Conservation (phyloP, 2,797 vertebrate genomes). For the Petrocephalus sullivani region DNA sequence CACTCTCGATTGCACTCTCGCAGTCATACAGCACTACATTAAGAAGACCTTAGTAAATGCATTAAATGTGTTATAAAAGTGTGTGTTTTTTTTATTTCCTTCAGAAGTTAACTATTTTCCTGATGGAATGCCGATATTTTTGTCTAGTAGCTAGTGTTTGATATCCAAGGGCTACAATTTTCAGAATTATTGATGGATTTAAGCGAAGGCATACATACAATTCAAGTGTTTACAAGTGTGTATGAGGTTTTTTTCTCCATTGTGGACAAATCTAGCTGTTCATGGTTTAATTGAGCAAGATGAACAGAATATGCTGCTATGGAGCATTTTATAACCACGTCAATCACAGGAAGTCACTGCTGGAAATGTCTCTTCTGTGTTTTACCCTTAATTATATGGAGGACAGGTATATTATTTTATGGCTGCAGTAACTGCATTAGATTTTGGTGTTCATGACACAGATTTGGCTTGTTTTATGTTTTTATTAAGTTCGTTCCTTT, state of each 20-base stretch:
- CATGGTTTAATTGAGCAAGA: slow-evolving; percentile 34
- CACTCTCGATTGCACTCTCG: neutral
- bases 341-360: slow-evolving; percentile 44
- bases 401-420: slow-evolving; percentile 27
- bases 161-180: slow-evolving; percentile 31
- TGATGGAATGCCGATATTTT: slow-evolving; percentile 33
- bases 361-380: slow-evolving; percentile 38
- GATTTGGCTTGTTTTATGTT: slow-evolving; percentile 6
- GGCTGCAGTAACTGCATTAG: slow-evolving; percentile 25
- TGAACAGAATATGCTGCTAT: slow-evolving; percentile 40
- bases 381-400: slow-evolving; percentile 31
- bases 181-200: slow-evolving; percentile 28
- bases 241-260: slow-evolving; percentile 21
- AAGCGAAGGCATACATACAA: slow-evolving; percentile 24
- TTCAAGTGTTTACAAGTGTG: slow-evolving; percentile 49
- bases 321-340: slow-evolving; percentile 50
- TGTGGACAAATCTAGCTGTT: slow-evolving; percentile 42
- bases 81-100: slow-evolving; percentile 20
- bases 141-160: slow-evolving; percentile 29
- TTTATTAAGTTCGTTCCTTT: slow-evolving; percentile 11
- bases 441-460: slow-evolving; percentile 25
- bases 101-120: slow-evolving; percentile 20
- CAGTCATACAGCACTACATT: slow-evolving; percentile 15
- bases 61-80: slow-evolving; percentile 15
- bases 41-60: slow-evolving; percentile 14